Base-by-base conservation (phyloP, 2,797 vertebrate species). In the Merluccius polli region DNA sequence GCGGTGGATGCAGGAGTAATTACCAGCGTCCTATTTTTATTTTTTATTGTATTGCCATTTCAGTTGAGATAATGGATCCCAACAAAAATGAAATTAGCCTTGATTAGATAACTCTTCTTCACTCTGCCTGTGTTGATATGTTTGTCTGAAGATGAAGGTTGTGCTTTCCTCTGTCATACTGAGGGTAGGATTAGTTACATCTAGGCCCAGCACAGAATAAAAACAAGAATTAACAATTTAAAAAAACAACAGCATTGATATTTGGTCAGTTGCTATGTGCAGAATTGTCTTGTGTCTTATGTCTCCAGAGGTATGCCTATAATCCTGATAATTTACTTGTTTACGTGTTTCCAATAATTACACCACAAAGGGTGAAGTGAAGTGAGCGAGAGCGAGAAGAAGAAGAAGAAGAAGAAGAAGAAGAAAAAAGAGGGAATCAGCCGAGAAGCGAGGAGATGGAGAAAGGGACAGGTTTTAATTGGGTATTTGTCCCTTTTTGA, bases 401-500 rank as follows among this genome's bases (percentile, higher is more conserved):
- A 72, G 71, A 29, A 73, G 71, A 63, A 68, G 76, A 85, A 72
- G 76, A 76, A 70, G 77, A 69, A 71, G 74, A 63, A 80, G 76
- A 76, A 72, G 81, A 73, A 80, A 71, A 82, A 73, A 75, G 71
- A 71, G 35, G 76, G 75, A 81, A 88, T 68, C 63, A 71, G 70
- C 36, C 36, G 11, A 71, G 81, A 72, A 72, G 67, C n/a, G 70
- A 32, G 75, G 75, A 81, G 73, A 68, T 21, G 78, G 31, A 73
- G 15, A 59, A 77, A 80, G 48, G 48, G 48, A 52, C 48, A 52
- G 52, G 86, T 84, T 90, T 90, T 94, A 94, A 94, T 94, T 95
- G 91, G 91, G 89, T 91, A 93, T 93, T 92, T 93, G 89, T 89
- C 90, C 88, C 92, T 91, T 92, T 88, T 59, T 92, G 92, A 92